Evolutionary conservation across 2,113 vertebrate genomes (phyloP).

Genomic region (Salvator merianae): DNA sequence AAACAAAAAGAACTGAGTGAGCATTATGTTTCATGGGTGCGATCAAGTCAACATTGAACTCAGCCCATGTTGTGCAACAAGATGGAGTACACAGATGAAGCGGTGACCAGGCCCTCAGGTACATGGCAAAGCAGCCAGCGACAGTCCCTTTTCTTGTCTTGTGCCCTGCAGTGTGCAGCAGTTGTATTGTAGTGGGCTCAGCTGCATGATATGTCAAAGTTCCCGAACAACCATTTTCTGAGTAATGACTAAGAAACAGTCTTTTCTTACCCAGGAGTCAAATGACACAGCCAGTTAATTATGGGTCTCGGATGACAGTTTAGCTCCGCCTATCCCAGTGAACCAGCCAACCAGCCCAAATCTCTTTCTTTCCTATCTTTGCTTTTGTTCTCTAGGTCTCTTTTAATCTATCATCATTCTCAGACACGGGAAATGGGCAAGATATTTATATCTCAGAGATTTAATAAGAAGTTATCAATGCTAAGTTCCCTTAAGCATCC

Average conservation of each 20-base stretch:
- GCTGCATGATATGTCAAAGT: not conserved
- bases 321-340: slow-evolving; percentile 7
- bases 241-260: slow-evolving; percentile 28
- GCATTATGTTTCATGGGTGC: too few species aligned
- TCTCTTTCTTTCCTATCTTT: not conserved
- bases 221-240: slow-evolving; percentile 2
- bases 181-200: not conserved
- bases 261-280: slow-evolving; percentile 21
- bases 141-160: not conserved
- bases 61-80: too few species aligned
- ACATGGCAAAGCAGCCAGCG: not conserved
- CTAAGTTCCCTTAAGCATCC: not conserved
- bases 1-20: too few species aligned
- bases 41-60: too few species aligned
- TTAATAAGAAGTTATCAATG: not conserved
- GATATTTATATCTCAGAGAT: slow-evolving; percentile 20
- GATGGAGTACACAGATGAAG: too few species aligned
- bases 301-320: slow-evolving; percentile 30
- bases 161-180: not conserved
- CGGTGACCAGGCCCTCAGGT: not conserved
- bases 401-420: not conserved
- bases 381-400: slow-evolving; percentile 8
- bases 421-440: not conserved
- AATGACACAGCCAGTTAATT: slow-evolving; percentile 30
- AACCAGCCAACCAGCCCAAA: slow-evolving; percentile 19